These are phyloP conservation scores for Machimus rusticus DNA, from an alignment of 2,888 invertebrate species.

Conservation along the genomic window DNA sequence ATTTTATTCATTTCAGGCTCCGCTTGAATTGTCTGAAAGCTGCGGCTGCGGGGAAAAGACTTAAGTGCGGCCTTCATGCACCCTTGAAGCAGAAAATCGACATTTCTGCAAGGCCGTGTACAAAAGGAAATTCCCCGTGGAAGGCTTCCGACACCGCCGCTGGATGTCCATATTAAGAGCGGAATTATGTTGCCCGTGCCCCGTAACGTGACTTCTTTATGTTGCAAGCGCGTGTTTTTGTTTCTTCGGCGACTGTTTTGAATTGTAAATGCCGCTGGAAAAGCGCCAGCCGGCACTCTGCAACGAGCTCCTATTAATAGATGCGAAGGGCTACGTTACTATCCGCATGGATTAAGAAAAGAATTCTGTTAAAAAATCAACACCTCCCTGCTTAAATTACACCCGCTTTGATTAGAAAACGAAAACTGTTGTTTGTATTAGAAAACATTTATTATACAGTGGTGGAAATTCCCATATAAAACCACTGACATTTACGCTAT, in stretches of 20 bases:
- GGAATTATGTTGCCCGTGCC: neutral
- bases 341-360: neutral
- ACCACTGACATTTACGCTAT: too few species aligned
- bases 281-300: neutral
- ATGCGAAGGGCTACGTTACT: neutral
- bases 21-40: neutral
- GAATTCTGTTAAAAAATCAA: neutral
- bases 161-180: neutral
- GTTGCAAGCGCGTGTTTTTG: neutral
- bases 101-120: conserved; percentile 29
- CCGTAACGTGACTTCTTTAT: neutral
- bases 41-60: neutral
- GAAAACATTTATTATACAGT: too few species aligned
- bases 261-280: neutral
- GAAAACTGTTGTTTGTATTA: neutral
- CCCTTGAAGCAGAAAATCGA: conserved; percentile 44
- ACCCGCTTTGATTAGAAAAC: neutral
- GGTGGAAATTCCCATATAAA: too few species aligned
- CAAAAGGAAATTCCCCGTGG: neutral
- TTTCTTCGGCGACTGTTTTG: neutral
- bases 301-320: neutral
- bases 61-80: conserved; percentile 2
- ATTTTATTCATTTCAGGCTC: neutral
- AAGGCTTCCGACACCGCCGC: neutral
- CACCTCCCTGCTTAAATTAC: neutral